Evolutionary conservation across 1,140 invertebrate species (phyloP), one percentile per base, ranked within the genome.

Genomic region (Drosophila lacteicornis): DNA sequence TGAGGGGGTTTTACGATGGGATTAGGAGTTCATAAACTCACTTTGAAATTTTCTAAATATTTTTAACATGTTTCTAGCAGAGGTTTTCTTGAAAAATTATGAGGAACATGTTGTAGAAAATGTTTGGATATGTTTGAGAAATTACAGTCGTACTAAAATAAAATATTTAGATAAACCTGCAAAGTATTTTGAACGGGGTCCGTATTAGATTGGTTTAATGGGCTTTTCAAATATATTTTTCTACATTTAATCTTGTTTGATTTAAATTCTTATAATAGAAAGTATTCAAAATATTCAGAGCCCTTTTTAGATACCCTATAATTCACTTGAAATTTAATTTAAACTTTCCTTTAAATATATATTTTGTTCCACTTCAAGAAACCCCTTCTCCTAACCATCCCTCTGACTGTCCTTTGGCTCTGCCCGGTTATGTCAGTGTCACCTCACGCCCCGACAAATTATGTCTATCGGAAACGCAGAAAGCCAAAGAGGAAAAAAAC

Each of bases 381-480:
- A 4, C 12, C 30, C 74, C 74, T 61, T 61, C 45, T 56, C 25
- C 68, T 55, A 27, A 42, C 25, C 11, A 25, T 42, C 49, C 19
- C 13, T 55, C n/a, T 15, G 17, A 42, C n/a, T 53, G 27, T 53
- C 27, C 55, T 36, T 25, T 45, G 12, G 4, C 33, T 47, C 40
- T 17, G 17, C 2, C 49, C n/a, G 13, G 13, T 47, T 17, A 42
- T 77, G 75, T 81, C 79, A 80, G 47, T 81, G 73, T 77, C 79
- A 75, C 30, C 71, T 65, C 40, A 62, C 46, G 51, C 50, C 68
- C 59, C 73, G 47, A 74, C 74, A 68, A 77, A 73, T 77, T 63
- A 70, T 73, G 76, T 80, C 62, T 76, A 80, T 83, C 81, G 61
- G 45, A 76, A 73, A 71, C 57, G 59, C 63, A 79, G 80, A 75